Conservation (phyloP, 2,797 vertebrate genomes). For the Trichosurus vulpecula region DNA sequence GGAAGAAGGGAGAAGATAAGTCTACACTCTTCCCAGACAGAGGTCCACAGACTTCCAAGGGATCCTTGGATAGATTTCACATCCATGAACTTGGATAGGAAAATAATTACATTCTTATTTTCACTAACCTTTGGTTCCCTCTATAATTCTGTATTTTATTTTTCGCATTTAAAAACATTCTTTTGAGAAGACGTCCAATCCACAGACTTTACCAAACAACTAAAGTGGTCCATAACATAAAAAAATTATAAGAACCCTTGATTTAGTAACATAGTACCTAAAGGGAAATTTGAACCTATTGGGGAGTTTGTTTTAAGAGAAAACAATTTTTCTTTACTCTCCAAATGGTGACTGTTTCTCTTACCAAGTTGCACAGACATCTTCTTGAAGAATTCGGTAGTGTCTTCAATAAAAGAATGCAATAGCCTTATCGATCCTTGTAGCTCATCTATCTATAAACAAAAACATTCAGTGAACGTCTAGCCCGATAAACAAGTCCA, state of each 20-base stretch:
- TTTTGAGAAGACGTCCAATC: background rate
- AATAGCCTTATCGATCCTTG: slow-evolving; percentile 76
- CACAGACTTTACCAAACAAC: background rate
- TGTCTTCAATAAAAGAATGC: slow-evolving; percentile 73
- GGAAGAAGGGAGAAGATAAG: background rate
- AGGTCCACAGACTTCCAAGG: background rate
- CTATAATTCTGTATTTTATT: background rate
- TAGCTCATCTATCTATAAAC: slow-evolving; percentile 79
- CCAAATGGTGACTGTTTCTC: slow-evolving; percentile 24
- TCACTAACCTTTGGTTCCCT: background rate
- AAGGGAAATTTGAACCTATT: slow-evolving; percentile 12
- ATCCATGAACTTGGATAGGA: background rate
- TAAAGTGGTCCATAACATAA: background rate
- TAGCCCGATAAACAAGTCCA: background rate
- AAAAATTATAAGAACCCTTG: background rate
- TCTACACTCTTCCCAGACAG: background rate
- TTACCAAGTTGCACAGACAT: slow-evolving; percentile 80
- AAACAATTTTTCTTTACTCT: background rate
- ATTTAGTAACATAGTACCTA: background rate
- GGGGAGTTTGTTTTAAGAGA: background rate
- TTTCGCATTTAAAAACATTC: background rate
- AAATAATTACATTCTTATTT: background rate
- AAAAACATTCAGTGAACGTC: slow-evolving; percentile 3
- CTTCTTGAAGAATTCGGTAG: slow-evolving; percentile 68
- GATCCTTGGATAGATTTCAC: background rate